These are phyloP conservation scores for Pseudoips prasinana DNA, from an alignment of 2,888 invertebrate genomes.

Conservation along the genomic window DNA sequence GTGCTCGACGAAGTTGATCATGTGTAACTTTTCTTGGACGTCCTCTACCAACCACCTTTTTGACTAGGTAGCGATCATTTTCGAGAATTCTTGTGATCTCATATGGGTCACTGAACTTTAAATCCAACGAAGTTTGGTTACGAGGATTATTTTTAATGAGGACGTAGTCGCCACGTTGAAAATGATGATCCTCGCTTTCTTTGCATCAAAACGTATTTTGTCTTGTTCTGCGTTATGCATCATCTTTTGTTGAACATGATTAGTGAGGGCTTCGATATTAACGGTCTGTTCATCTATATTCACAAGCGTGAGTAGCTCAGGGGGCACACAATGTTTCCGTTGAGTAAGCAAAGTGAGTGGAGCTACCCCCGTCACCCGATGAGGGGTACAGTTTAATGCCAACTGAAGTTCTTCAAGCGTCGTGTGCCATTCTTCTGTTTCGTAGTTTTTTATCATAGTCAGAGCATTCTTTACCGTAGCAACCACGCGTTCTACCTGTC, in stretches of 20 bases:
- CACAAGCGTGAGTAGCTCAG: slow-evolving; percentile 5
- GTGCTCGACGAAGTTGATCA: slow-evolving; percentile 15
- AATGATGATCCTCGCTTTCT: slow-evolving; percentile 6
- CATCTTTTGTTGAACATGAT: slow-evolving; percentile 2
- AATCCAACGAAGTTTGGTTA: slow-evolving; percentile 10
- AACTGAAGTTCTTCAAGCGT: slow-evolving; percentile 10
- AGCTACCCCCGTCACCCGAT: slow-evolving; percentile 1
- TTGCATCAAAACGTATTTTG: slow-evolving; percentile 1
- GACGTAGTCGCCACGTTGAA: slow-evolving; percentile 8
- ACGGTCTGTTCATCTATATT: slow-evolving; percentile 2
- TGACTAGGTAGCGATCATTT: slow-evolving; percentile 9
- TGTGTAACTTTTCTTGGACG: slow-evolving; percentile 9
- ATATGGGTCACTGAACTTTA: slow-evolving; percentile 10
- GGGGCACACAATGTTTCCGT: slow-evolving; percentile 7
- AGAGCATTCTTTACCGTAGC: slow-evolving; percentile 25
- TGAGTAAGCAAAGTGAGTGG: slow-evolving; percentile 4
- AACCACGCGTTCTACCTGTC: slow-evolving; percentile 22
- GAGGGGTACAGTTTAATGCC: slow-evolving; percentile 8
- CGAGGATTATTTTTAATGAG: slow-evolving; percentile 9
- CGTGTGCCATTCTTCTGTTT: slow-evolving; percentile 5
- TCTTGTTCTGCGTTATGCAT: neutral
- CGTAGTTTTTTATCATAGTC: slow-evolving; percentile 25
- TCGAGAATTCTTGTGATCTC: slow-evolving; percentile 5
- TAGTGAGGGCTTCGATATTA: slow-evolving; percentile 1
- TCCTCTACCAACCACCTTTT: neutral